A percentile compares a stretch with the other conserved stretches of the same genome.
Conservation (phyloP, 2,113 vertebrate species). For the Patagioenas fasciata region DNA sequence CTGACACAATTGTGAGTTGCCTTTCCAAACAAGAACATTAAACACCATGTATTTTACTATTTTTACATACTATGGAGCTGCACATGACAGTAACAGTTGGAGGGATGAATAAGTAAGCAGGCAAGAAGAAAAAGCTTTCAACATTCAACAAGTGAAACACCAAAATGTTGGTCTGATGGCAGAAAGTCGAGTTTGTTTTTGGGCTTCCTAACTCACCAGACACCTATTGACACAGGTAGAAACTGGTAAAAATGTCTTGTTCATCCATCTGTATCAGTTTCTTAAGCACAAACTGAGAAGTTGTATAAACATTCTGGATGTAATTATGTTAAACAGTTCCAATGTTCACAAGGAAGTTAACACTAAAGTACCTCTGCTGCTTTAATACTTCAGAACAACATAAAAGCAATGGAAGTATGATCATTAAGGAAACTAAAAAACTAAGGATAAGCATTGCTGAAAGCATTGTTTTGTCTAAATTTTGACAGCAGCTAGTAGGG, state of each 20-base stretch:
- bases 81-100: neutral
- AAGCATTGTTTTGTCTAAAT: neutral
- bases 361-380: neutral
- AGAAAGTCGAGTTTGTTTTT: neutral
- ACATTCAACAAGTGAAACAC: neutral
- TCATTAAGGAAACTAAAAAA: neutral
- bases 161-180: neutral
- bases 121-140: neutral
- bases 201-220: neutral
- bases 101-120: too few relatives aligned
- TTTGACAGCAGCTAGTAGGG: neutral
- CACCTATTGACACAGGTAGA: neutral
- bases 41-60: neutral
- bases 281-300: neutral
- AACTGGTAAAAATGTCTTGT: neutral
- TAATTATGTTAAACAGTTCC: neutral
- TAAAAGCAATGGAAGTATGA: neutral
- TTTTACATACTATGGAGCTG: neutral
- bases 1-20: neutral
- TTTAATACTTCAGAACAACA: neutral
- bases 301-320: neutral
- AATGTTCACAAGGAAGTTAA: neutral
- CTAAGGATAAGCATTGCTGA: fast-evolving
- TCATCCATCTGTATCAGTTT: neutral
- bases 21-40: neutral